Conservation (phyloP, 2,113 vertebrate species). For the Hepsetus odoe region DNA sequence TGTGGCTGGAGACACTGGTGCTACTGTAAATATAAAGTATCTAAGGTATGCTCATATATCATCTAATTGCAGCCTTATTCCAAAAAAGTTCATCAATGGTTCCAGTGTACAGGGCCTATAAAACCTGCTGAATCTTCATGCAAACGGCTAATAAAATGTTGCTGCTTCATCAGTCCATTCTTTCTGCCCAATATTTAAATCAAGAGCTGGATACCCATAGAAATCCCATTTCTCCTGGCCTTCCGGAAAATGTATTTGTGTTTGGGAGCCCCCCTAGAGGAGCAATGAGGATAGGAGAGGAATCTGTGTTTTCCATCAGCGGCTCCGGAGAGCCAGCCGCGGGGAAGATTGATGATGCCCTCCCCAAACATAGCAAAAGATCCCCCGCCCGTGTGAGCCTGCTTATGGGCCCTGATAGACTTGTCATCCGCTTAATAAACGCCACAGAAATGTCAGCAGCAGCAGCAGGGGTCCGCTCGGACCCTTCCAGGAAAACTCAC, state of each 20-base stretch:
- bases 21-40: too few relatives aligned
- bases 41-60: too few relatives aligned
- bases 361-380: slow-evolving; percentile 84
- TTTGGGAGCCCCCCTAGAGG: slow-evolving; percentile 38
- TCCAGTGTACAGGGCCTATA: too few relatives aligned
- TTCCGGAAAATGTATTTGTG: neutral
- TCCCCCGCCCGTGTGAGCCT: slow-evolving; percentile 87
- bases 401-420: slow-evolving; percentile 94
- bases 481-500: slow-evolving; percentile 54
- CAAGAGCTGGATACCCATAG: too few relatives aligned
- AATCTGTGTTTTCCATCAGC: slow-evolving; percentile 82
- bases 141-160: too few relatives aligned
- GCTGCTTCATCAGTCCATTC: too few relatives aligned
- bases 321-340: slow-evolving; percentile 85
- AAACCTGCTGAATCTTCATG: too few relatives aligned
- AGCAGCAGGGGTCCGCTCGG: slow-evolving; percentile 65
- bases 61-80: too few relatives aligned
- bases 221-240: neutral
- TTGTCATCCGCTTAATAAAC: slow-evolving; percentile 95
- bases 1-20: too few relatives aligned
- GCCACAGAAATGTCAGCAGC: slow-evolving; percentile 83
- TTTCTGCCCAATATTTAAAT: too few relatives aligned
- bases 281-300: slow-evolving; percentile 71
- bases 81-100: too few relatives aligned
- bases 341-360: slow-evolving; percentile 92